Percentiles rank a stretch among this genome's conserved stretches.
These are phyloP conservation scores for Margarornis squamiger DNA, from an alignment of 2,797 vertebrate species.

Conservation along the genomic window DNA sequence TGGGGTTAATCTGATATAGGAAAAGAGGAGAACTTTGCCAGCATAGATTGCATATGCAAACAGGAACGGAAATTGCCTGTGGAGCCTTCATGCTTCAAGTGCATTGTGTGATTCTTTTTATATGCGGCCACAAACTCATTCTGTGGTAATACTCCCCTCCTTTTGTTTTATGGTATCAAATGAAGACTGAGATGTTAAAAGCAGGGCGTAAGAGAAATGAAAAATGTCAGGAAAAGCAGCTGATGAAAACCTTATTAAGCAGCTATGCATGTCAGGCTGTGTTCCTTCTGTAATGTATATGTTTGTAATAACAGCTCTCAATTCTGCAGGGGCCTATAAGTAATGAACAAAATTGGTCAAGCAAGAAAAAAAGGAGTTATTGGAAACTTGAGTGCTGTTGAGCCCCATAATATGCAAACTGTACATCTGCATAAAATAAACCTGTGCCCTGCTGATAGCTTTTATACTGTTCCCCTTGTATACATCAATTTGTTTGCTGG, in stretches of 20 bases:
- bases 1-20: background rate
- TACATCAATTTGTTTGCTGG: background rate
- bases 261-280: background rate
- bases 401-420: background rate
- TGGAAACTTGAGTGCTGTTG: conserved; percentile 32
- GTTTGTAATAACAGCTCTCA: conserved; percentile 24
- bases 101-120: conserved; percentile 2
- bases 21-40: background rate
- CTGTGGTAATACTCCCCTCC: background rate
- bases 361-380: conserved; percentile 13
- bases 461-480: background rate
- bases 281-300: conserved; percentile 32
- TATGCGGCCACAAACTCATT: background rate
- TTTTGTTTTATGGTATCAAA: conserved; percentile 7
- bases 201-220: background rate
- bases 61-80: background rate
- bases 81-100: conserved; percentile 22
- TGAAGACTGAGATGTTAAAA: conserved; percentile 2
- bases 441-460: background rate
- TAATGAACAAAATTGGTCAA: conserved; percentile 48
- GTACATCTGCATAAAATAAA: conserved; percentile 40
- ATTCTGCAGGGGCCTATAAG: conserved; percentile 16
- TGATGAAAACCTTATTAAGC: conserved; percentile 48
- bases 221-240: conserved; percentile 20
- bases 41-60: background rate